Percentiles rank a stretch among this genome's conserved stretches.
Evolutionary conservation across 2,113 vertebrate species (phyloP).

Genomic region (Amblyopsis rosae): DNA sequence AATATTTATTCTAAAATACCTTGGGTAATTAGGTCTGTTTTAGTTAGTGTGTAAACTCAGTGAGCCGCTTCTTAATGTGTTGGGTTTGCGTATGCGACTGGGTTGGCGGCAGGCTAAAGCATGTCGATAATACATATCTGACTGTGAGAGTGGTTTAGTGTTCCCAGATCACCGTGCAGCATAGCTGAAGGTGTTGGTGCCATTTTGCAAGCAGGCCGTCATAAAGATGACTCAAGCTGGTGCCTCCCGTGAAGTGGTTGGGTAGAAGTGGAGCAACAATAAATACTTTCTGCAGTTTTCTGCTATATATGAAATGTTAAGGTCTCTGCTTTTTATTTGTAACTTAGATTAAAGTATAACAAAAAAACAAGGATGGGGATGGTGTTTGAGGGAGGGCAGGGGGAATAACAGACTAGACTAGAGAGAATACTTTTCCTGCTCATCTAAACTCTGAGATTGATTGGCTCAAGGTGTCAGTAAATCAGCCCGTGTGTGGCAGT

Average conservation of each 20-base stretch:
- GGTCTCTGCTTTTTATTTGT: conserved; percentile 75
- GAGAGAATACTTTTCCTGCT: conserved; percentile 61
- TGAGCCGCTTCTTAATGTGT: conserved; percentile 40
- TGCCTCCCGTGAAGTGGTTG: conserved; percentile 81
- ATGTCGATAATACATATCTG: conserved; percentile 82
- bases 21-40: conserved; percentile 62
- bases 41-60: conserved; percentile 40
- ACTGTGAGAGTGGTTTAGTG: conserved; percentile 75
- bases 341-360: conserved; percentile 79
- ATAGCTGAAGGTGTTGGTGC: conserved; percentile 85
- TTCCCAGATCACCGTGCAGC: conserved; percentile 80
- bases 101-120: conserved; percentile 43
- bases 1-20: conserved; percentile 61
- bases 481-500: conserved; percentile 62
- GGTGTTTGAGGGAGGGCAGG: conserved; percentile 10
- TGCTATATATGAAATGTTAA: conserved; percentile 82
- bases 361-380: conserved; percentile 5
- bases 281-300: conserved; percentile 80
- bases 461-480: conserved; percentile 64
- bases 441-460: conserved; percentile 75
- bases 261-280: conserved; percentile 75
- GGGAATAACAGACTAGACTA: conserved; percentile 25
- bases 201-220: conserved; percentile 84
- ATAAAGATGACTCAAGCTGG: conserved; percentile 83
- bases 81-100: conserved; percentile 27